Base-by-base conservation (phyloP, 1,140 invertebrate species). In the Condylostylus longicornis region DNA sequence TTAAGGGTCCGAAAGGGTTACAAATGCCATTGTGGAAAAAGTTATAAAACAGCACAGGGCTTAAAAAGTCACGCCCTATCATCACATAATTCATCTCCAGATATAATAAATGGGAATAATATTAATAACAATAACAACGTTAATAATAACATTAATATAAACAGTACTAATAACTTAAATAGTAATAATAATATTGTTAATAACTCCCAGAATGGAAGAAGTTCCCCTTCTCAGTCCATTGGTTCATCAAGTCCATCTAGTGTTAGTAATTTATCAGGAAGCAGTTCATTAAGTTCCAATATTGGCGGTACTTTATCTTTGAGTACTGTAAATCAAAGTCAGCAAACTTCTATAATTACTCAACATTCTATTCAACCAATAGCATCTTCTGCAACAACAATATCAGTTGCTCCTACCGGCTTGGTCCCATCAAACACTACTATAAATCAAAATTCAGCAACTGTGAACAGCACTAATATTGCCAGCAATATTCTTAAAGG, bases 11-110 rank as follows among this genome's bases (percentile, higher is more conserved):
- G 71, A 52, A 84, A 83, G 64, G 70, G 70, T 5, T 82, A 74
- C 58, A 78, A 77, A 53, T 86, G 82, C 61, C 72, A 75, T 50
- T 86, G 82, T 62, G 79, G 80, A 36, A 86, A 84, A 65, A 82
- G 74, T 54, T 86, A 84, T 63, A 80, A 79, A 54, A 81, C 80
- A 31, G 63, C 71, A 10, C 74, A 80, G 58, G 78, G 78, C 20
- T 62, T 86, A 44, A 79, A 78, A 48, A 77, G 70, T 46, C 82
- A 86, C 51, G 67, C 70, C 4, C 56, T 69, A 31, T 47, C 66
- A 2, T 67, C 73, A 44, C 76, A 78, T 54, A 67, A 65, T 33
- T 38, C 49, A 25, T 54, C 57, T 35, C 53, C 49, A 25, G 61
- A 61, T 17, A 53, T 50, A 27, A 44, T 46, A 35, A 46, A 43